A percentile compares a stretch with the other conserved stretches of the same genome.
These are phyloP conservation scores for Cydia pomonella DNA, from an alignment of 1,140 invertebrate species.

Conservation along the genomic window DNA sequence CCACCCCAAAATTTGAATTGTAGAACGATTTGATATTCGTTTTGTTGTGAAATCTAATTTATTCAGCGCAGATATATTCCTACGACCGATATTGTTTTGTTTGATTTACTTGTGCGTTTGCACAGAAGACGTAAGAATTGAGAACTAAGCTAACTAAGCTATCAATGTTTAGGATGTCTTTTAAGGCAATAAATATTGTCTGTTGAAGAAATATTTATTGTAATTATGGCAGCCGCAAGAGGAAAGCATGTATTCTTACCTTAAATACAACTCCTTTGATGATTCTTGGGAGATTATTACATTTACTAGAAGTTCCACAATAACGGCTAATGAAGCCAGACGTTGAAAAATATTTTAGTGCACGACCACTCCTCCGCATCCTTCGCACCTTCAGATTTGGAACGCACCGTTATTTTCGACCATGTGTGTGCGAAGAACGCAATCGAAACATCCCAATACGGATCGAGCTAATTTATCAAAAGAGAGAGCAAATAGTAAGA, in stretches of 20 bases:
- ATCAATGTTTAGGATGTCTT: too few relatives aligned
- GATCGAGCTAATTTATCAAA: conserved; percentile 11
- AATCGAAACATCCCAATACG: conserved; percentile 3
- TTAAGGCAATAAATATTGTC: too few relatives aligned
- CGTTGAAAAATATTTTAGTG: neutral
- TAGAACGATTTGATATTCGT: neutral
- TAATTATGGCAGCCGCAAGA: too few relatives aligned
- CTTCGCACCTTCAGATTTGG: neutral
- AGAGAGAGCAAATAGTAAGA: neutral
- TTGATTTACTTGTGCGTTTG: too few relatives aligned
- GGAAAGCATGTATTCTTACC: neutral
- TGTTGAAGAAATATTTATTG: too few relatives aligned
- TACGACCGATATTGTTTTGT: too few relatives aligned
- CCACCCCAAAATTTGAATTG: conserved; percentile 5
- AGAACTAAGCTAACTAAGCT: too few relatives aligned
- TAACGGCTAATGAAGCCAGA: neutral
- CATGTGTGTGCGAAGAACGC: neutral
- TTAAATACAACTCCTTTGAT: too few relatives aligned
- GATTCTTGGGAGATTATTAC: too few relatives aligned
- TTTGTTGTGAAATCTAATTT: neutral
- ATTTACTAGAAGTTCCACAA: too few relatives aligned
- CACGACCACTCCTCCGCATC: neutral
- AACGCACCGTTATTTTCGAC: neutral
- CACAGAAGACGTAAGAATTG: too few relatives aligned
- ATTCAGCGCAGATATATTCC: neutral